Evolutionary conservation across 2,888 invertebrate genomes (phyloP).

Genomic region (Gari tellinella): DNA sequence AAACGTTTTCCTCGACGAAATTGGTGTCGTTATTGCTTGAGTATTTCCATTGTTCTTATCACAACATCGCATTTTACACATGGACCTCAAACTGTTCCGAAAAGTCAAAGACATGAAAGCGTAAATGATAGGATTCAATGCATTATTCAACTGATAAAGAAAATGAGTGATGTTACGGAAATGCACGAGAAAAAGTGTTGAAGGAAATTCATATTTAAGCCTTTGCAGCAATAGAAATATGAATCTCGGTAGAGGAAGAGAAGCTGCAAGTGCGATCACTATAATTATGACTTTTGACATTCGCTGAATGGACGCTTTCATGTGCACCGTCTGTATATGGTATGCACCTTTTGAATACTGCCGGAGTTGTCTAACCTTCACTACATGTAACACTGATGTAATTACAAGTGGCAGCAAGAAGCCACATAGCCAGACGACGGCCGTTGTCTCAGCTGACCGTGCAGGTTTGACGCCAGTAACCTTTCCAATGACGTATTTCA

Average conservation of each 20-base stretch:
- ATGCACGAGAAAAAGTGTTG: neutral
- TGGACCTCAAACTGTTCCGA: constrained; percentile 3
- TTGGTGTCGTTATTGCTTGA: too few relatives aligned
- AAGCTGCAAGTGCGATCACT: constrained; percentile 5
- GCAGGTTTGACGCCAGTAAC: neutral
- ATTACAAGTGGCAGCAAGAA: constrained; percentile 5
- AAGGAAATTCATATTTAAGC: neutral
- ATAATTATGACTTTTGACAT: constrained; percentile 16
- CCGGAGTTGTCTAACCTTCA: constrained; percentile 9
- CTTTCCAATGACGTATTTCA: neutral
- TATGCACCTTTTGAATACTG: neutral
- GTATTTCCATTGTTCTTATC: neutral
- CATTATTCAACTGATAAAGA: constrained; percentile 11
- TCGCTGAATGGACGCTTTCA: neutral
- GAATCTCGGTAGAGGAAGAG: constrained; percentile 16
- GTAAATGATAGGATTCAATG: constrained; percentile 16
- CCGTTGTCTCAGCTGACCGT: neutral
- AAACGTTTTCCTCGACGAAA: too few relatives aligned
- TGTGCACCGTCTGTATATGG: neutral
- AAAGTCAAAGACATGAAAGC: constrained; percentile 12
- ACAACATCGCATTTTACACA: neutral
- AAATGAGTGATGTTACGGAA: constrained; percentile 1
- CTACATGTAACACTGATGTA: constrained; percentile 8
- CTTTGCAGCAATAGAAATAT: neutral
- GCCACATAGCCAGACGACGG: neutral